Conservation (phyloP, 2,888 invertebrate species). For the Isoperla grammatica region DNA sequence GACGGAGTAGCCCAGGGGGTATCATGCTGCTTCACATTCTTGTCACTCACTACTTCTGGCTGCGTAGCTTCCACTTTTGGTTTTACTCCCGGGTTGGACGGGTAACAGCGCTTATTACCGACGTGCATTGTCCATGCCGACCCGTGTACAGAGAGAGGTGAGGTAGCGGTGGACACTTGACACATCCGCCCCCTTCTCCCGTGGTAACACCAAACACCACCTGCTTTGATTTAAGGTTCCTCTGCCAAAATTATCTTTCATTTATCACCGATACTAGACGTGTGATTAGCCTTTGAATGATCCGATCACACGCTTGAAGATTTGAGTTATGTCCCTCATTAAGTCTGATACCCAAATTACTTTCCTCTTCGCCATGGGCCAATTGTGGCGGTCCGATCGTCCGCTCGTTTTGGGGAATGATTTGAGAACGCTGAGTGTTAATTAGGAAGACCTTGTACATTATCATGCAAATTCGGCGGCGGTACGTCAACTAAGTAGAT, state of each 20-base stretch:
- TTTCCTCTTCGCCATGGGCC: slow-evolving; percentile 8
- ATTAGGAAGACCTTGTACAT: slow-evolving; percentile 9
- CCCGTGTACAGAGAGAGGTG: background rate
- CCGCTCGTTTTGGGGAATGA: slow-evolving; percentile 8
- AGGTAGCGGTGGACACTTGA: too few relatives aligned
- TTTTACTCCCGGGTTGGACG: too few relatives aligned
- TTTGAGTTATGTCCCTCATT: background rate
- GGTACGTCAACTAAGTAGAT: too few relatives aligned
- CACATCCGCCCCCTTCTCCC: too few relatives aligned
- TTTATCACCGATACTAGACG: slow-evolving; percentile 3
- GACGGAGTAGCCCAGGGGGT: too few relatives aligned
- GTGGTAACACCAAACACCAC: background rate
- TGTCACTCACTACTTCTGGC: too few relatives aligned
- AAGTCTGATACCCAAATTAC: background rate
- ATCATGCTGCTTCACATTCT: too few relatives aligned
- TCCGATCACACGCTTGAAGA: background rate
- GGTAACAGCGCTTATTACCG: too few relatives aligned
- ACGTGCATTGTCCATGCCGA: background rate
- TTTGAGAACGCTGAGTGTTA: slow-evolving; percentile 3
- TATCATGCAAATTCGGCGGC: slow-evolving; percentile 11
- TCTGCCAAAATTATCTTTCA: slow-evolving; percentile 17
- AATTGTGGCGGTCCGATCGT: background rate
- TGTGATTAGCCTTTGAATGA: slow-evolving; percentile 7
- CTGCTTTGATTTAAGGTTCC: slow-evolving; percentile 15
- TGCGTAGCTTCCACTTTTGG: too few relatives aligned